phyloP scores from a whole-genome alignment of 1,140 invertebrate genomes.

The Schlechtendalia chinensis region DNA sequence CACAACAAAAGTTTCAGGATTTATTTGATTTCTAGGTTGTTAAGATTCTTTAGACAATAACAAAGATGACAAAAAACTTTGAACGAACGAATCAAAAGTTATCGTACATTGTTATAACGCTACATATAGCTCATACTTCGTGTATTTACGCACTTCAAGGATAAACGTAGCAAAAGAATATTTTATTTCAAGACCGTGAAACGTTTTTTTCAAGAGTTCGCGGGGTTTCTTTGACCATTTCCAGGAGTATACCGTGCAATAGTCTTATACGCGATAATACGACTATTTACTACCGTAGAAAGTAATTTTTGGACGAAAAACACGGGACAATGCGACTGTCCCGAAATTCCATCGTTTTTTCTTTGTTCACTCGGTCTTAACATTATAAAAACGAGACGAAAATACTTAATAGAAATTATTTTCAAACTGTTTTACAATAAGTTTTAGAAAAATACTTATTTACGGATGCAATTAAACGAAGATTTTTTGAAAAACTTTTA shows the following conservation, averaged over 20 bases:
- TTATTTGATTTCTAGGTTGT: slow-evolving; percentile 21
- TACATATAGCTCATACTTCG: background rate
- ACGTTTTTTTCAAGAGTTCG: background rate
- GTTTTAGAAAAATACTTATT: too few species aligned
- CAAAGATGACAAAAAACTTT: slow-evolving; percentile 10
- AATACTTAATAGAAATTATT: background rate
- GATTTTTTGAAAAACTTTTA: too few species aligned
- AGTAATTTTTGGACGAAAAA: background rate
- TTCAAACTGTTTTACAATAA: too few species aligned
- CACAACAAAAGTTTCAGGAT: background rate
- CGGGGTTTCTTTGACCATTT: background rate
- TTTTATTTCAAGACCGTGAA: background rate
- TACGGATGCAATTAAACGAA: too few species aligned
- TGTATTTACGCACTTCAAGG: background rate
- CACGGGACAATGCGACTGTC: background rate
- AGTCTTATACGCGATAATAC: background rate
- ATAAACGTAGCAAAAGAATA: background rate
- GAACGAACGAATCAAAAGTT: slow-evolving; percentile 21
- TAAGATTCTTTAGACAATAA: background rate
- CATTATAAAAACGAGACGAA: background rate
- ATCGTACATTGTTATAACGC: background rate
- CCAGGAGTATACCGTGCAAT: too few species aligned
- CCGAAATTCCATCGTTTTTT: background rate
- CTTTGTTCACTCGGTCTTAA: background rate
- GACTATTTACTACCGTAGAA: background rate